Conservation (phyloP, 1,140 invertebrate species). For the Zaprionus vittiger region DNA sequence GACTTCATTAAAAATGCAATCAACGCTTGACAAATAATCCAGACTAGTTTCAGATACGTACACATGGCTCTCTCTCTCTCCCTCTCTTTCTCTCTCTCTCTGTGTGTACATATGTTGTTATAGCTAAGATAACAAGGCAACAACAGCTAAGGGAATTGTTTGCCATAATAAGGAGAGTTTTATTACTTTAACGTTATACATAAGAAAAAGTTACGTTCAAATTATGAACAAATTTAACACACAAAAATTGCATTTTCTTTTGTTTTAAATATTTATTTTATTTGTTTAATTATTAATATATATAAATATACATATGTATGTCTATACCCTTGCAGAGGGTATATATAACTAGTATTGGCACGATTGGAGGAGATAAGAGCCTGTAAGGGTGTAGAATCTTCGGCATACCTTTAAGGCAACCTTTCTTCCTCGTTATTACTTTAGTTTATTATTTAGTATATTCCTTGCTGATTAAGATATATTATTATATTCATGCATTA, state of each 20-base stretch:
- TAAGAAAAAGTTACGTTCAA: not conserved
- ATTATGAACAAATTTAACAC: not conserved
- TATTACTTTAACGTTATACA: constrained; percentile 3
- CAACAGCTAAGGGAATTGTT: not conserved
- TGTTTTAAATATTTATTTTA: not conserved
- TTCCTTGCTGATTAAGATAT: not conserved
- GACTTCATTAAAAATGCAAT: constrained; percentile 66
- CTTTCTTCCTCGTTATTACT: no score
- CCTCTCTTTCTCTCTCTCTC: not conserved
- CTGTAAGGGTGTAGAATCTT: no score
- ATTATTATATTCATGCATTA: not conserved
- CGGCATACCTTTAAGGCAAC: no score
- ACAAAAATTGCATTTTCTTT: not conserved
- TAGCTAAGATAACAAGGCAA: constrained; percentile 24
- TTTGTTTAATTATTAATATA: not conserved
- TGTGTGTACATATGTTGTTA: constrained; percentile 7
- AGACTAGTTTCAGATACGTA: constrained; percentile 33
- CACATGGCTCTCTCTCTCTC: not conserved
- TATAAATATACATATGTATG: not conserved
- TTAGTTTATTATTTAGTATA: not conserved
- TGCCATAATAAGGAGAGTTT: constrained; percentile 9
- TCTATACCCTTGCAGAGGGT: no score
- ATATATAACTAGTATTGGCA: no score
- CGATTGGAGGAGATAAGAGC: no score
- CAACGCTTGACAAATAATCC: constrained; percentile 14